A percentile compares a stretch with the other conserved stretches of the same genome.
These are phyloP conservation scores for Campylorhamphus procurvoides DNA, from an alignment of 2,113 vertebrate species.

Conservation along the genomic window DNA sequence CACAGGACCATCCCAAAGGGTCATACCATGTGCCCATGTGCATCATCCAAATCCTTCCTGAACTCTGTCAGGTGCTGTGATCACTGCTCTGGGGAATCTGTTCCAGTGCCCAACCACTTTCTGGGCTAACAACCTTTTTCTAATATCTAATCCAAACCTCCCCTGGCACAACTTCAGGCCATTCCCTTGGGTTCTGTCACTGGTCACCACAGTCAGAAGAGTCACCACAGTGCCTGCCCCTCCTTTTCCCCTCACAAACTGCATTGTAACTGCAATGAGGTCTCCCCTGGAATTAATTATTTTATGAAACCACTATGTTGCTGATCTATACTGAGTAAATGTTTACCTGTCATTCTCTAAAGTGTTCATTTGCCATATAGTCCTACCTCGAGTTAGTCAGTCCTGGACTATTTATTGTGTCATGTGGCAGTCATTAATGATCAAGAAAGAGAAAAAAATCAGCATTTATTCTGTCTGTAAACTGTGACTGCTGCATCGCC, in stretches of 20 bases:
- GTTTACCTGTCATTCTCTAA: not conserved
- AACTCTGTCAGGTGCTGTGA: not conserved
- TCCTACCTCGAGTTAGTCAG: not conserved
- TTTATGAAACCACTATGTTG: not conserved
- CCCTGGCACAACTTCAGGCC: not conserved
- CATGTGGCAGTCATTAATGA: not conserved
- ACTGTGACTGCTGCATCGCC: not conserved
- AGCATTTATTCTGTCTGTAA: not conserved
- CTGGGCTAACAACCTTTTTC: not conserved
- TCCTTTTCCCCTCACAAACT: not conserved
- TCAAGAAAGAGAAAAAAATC: not conserved
- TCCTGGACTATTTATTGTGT: not conserved
- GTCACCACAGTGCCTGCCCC: not conserved
- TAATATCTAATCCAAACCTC: not conserved
- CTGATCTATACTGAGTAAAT: fast-evolving
- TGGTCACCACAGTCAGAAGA: not conserved
- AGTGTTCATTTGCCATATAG: not conserved
- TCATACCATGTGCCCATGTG: not conserved
- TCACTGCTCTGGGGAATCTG: not conserved
- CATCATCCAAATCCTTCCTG: not conserved
- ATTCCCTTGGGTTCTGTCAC: not conserved
- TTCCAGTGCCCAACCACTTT: not conserved
- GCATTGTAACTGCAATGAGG: not conserved
- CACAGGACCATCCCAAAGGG: not conserved
- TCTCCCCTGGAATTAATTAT: not conserved